Base-by-base conservation (phyloP, 1,140 invertebrate genomes). In the Galleria mellonella region DNA sequence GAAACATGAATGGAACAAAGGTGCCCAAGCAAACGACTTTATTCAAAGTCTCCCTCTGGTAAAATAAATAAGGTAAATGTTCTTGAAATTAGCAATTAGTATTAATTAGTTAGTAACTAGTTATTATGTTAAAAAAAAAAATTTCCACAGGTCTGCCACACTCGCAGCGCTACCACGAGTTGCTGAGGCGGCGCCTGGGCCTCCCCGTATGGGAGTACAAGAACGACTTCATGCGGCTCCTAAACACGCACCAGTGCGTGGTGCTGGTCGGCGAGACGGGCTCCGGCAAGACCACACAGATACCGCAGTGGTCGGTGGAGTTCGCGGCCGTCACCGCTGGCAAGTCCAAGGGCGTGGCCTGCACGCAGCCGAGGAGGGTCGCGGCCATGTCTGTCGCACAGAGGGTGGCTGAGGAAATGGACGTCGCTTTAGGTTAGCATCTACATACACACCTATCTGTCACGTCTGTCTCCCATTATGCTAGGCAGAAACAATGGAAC, bases 311-410 rank as follows among this genome's bases (percentile, higher is more conserved):
- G 79, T 89, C 89, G 62, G 91, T 76, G 0, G 82, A 85, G 39
- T 83, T 79, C 38, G 72, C 82, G 0, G 59, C 71, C 0, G 61
- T 71, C 0, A 73, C 73, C 0, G 58, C 57, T 0, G 69, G 70
- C 1, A 74, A 72, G 29, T 73, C 81, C 0, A 96, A 93, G 75
- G 95, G 93, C 9, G 97, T 99, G 0, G 97, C 97, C 4, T 99
- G 98, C 87, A 99, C 98, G 0, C 97, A 99, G 74, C 98, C 98
- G 0, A 88, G 98, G 66, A 87, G 98, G 89, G 98, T 99, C 36
- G 98, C 98, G 9, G 98, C 98, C 9, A 99, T 99, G 98, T 97
- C 96, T 1, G 98, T 99, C 0, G 97, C 98, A 0, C 96, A 98
- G 71, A 89, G 98, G 86, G 98, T 99, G 0, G 97, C 97, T 0